A percentile compares a stretch with the other conserved stretches of the same genome.
Evolutionary conservation across 2,113 vertebrate species (phyloP).

Genomic region (Urocynchramus pylzowi): DNA sequence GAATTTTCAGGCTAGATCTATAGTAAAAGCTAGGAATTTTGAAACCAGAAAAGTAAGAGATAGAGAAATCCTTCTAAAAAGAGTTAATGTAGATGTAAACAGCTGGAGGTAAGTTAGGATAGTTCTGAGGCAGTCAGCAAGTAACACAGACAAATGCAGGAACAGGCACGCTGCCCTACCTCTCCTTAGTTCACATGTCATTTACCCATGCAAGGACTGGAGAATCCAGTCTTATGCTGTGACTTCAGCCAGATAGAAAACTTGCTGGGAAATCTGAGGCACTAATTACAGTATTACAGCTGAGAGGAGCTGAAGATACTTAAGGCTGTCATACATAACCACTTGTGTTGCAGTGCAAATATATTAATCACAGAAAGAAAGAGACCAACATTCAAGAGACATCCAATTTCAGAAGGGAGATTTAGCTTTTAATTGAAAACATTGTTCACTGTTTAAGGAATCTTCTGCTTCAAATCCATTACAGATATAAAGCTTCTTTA

Average conservation of each 20-base stretch:
- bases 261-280: not conserved
- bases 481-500: not conserved
- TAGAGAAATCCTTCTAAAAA: not conserved
- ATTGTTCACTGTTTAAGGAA: not conserved
- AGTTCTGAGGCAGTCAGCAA: not conserved
- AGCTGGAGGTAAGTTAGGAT: not conserved
- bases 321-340: not conserved
- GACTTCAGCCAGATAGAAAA: not conserved
- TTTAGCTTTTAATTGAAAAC: not conserved
- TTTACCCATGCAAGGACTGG: not conserved
- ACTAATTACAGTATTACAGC: not conserved
- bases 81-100: not conserved
- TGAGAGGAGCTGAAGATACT: not conserved
- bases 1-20: not conserved
- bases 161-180: accelerated
- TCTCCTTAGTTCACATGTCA: not conserved
- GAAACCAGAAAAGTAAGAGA: not conserved
- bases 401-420: not conserved
- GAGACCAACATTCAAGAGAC: not conserved
- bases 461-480: not conserved
- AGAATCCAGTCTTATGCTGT: not conserved
- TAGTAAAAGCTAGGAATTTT: not conserved
- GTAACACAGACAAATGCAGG: not conserved
- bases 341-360: not conserved
- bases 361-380: not conserved